A percentile compares a stretch with the other conserved stretches of the same genome.
Evolutionary conservation across 92 coral and sea anemone species (phyloP).

Genomic region (Palythoa grandiflora): DNA sequence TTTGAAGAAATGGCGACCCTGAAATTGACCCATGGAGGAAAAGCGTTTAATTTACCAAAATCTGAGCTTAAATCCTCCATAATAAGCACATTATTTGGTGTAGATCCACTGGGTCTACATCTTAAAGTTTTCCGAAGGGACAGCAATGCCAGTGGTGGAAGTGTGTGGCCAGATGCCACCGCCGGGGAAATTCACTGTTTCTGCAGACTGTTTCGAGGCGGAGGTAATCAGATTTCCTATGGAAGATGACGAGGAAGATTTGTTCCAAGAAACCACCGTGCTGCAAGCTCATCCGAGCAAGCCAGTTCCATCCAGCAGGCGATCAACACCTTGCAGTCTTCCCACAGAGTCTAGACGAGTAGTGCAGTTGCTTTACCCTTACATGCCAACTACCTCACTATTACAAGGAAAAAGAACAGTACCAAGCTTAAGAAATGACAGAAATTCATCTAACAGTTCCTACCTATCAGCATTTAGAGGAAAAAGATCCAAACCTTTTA

Average conservation of each 20-base stretch:
- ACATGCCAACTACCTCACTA: neutral
- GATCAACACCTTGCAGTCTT: constrained; percentile 14
- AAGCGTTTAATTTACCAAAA: neutral
- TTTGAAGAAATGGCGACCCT: neutral
- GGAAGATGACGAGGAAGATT: constrained; percentile 26
- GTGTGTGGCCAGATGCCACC: constrained; percentile 28
- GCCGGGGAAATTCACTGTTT: constrained; percentile 9
- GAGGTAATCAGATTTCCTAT: constrained; percentile 21
- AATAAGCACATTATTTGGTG: constrained; percentile 9
- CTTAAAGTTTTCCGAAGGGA: constrained; percentile 1
- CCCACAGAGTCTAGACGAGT: constrained; percentile 3
- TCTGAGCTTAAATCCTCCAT: neutral
- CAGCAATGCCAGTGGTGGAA: neutral
- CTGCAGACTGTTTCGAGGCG: neutral
- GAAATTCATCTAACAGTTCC: neutral
- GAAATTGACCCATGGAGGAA: constrained; percentile 10
- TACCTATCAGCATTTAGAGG: neutral
- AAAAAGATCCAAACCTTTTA: neutral
- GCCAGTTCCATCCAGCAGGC: neutral
- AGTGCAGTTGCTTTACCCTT: constrained; percentile 8
- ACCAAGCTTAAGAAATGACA: neutral
- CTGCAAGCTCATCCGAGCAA: neutral
- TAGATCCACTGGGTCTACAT: constrained; percentile 9
- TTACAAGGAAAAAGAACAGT: neutral
- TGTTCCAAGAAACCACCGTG: constrained; percentile 16